Percentiles rank a stretch among this genome's conserved stretches.
These are phyloP conservation scores for Drosophila mayri DNA, from an alignment of 1,140 invertebrate genomes.

Conservation along the genomic window DNA sequence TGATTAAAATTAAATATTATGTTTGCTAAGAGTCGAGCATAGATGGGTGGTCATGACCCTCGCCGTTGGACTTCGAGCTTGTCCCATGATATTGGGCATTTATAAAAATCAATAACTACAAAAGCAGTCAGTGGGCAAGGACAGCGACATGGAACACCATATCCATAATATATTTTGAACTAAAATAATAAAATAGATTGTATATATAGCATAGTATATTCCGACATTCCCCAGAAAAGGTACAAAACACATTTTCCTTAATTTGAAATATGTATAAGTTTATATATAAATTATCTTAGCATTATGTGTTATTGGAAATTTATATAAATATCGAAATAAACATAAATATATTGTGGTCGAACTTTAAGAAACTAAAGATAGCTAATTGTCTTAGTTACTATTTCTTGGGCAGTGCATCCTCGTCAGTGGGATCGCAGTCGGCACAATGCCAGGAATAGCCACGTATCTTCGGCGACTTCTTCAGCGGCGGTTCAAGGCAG, in stretches of 20 bases:
- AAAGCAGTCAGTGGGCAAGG: too few relatives aligned
- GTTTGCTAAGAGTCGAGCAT: too few relatives aligned
- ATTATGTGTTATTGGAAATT: not conserved
- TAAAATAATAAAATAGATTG: too few relatives aligned
- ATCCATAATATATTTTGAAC: too few relatives aligned
- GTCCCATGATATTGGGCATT: too few relatives aligned
- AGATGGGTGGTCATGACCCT: too few relatives aligned
- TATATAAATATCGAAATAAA: constrained; percentile 30
- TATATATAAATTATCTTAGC: constrained; percentile 11
- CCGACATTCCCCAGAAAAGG: not conserved
- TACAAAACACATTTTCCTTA: not conserved
- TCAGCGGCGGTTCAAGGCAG: constrained; percentile 96
- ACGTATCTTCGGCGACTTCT: constrained; percentile 96
- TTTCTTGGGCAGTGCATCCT: constrained; percentile 66
- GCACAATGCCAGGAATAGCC: constrained; percentile 98
- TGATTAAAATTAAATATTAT: too few relatives aligned
- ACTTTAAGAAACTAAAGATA: constrained; percentile 2
- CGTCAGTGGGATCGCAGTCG: constrained; percentile 95
- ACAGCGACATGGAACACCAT: too few relatives aligned
- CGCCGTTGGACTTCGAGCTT: too few relatives aligned
- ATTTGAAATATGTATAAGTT: not conserved
- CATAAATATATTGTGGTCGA: constrained; percentile 5
- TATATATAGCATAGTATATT: too few relatives aligned
- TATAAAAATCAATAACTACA: too few relatives aligned
- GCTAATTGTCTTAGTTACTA: constrained; percentile 9